Evolutionary conservation across 2,888 invertebrate genomes (phyloP).

Genomic region (Heliconius hortense): DNA sequence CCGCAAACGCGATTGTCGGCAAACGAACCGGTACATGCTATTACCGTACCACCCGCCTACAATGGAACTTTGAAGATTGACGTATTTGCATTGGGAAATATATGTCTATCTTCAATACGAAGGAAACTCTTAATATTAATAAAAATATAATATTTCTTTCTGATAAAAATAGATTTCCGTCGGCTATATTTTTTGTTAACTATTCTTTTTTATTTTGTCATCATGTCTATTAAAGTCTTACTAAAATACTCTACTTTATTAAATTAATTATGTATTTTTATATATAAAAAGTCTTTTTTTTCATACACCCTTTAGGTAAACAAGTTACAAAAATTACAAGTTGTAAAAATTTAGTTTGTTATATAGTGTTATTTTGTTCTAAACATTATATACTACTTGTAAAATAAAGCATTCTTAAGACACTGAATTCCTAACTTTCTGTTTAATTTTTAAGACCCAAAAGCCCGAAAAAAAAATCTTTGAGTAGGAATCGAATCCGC

Average conservation of each 20-base stretch:
- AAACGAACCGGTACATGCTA: conserved; percentile 73
- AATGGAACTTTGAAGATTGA: conserved; percentile 30
- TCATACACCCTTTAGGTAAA: no score
- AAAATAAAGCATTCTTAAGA: no score
- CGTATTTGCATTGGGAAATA: conserved; percentile 25
- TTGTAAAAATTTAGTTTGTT: no score
- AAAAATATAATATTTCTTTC: not conserved
- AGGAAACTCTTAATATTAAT: not conserved
- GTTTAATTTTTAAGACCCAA: no score
- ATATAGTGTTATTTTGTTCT: no score
- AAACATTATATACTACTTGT: no score
- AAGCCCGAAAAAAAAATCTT: no score
- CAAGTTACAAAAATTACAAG: no score
- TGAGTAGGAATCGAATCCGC: no score
- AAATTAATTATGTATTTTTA: no score
- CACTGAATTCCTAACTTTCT: no score
- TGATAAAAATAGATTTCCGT: not conserved
- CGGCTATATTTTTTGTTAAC: not conserved
- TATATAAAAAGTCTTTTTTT: no score
- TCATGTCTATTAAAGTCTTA: not conserved
- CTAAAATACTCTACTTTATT: not conserved
- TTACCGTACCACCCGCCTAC: conserved; percentile 66
- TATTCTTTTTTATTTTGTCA: not conserved
- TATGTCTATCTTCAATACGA: not conserved
- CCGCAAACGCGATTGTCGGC: conserved; percentile 72